Conservation (phyloP, 2,797 vertebrate genomes). For the Coregonus ussuriensis region DNA sequence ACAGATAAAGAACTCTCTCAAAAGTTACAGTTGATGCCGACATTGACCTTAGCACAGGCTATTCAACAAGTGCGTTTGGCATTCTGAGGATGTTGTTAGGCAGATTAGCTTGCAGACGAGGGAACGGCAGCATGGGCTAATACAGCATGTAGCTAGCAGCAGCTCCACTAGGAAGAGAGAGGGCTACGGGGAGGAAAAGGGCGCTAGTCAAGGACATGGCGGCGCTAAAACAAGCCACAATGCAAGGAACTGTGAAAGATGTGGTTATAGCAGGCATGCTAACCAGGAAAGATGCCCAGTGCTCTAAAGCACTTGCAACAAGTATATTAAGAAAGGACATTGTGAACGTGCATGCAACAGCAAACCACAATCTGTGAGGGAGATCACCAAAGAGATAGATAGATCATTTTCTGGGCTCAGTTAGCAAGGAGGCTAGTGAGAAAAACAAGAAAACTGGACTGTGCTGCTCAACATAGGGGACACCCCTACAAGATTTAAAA, state of each 20-base stretch:
- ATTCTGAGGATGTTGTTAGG: constrained; percentile 21
- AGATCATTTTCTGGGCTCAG: background rate
- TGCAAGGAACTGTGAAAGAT: background rate
- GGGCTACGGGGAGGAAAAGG: background rate
- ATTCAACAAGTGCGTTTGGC: background rate
- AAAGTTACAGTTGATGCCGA: constrained; percentile 18
- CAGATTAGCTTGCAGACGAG: constrained; percentile 21
- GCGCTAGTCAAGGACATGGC: background rate
- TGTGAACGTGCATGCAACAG: constrained; percentile 7
- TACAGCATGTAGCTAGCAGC: background rate
- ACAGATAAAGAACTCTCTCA: constrained; percentile 28
- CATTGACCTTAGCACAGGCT: constrained; percentile 13
- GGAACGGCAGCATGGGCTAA: constrained; percentile 7
- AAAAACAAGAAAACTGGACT: background rate
- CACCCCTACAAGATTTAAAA: background rate
- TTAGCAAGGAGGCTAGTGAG: background rate
- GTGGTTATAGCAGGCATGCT: background rate
- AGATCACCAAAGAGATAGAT: background rate
- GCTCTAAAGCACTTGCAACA: constrained; percentile 35
- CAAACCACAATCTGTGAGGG: background rate
- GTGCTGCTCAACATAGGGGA: background rate
- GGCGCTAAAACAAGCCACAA: background rate
- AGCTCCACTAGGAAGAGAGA: too few relatives aligned
- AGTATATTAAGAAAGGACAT: constrained; percentile 26
- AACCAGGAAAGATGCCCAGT: constrained; percentile 14